Base-by-base conservation (phyloP, 2,888 invertebrate genomes). In the Teleiodes luculella region DNA sequence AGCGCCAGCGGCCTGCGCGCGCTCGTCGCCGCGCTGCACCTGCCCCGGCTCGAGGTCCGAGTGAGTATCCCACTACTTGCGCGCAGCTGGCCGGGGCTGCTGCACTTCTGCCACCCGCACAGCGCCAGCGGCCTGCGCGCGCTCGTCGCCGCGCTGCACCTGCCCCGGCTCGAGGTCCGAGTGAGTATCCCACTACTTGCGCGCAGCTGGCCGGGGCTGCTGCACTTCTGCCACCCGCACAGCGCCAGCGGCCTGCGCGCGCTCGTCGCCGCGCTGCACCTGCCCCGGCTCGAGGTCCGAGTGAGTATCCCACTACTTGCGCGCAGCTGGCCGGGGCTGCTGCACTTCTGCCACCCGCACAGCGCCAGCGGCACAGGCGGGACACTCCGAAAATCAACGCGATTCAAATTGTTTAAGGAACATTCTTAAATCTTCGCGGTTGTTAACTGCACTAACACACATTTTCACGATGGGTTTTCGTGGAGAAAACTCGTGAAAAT, bases 181-280 rank as follows among this genome's bases (percentile, higher is more conserved):
- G 97, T 96, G 89, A 91, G 94, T 92, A 67, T 98, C 97, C 95
- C 94, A 97, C 36, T 98, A 98, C 53, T n/a, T n/a, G n/a, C n/a
- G n/a, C n/a, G n/a, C n/a, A n/a, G n/a, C n/a, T n/a, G n/a, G n/a
- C n/a, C n/a, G n/a, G n/a, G n/a, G n/a, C 91, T 96, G 59, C 87
- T 97, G 56, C 96, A 96, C 81, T 96, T 97, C 84, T 96, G 96
- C 77, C 93, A 95, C 80, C 96, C 96, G 10, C 90, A 90, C 65
- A 93, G 94, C 72, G 87, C 92, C 57, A 94, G 94, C 18, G 96
- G 96, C 3, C 89, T 96, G 57, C 93, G 92, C 65, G 94, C 96
- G 50, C 92, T 96, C 61, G 94, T 96, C 20, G 94, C 95, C 66
- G 94, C 87, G 53, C 86, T 98, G 39, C 95, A 96, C 80, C 92